Evolutionary conservation across 1,140 invertebrate genomes (phyloP).

Genomic region (Drosophila ogumai): DNA sequence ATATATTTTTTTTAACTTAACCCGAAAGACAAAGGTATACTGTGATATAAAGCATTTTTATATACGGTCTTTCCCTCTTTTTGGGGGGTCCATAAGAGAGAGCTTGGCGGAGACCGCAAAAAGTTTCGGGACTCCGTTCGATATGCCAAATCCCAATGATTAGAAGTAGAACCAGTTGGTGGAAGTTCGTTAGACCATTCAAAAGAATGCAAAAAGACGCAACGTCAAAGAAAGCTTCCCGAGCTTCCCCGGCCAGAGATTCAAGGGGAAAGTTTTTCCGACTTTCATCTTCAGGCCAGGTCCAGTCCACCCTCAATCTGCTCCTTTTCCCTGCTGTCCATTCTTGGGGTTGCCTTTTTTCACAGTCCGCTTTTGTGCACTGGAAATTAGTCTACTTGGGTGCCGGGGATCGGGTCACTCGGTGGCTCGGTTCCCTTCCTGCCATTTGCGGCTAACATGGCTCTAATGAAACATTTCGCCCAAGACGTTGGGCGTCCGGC

Average conservation of each 20-base stretch:
- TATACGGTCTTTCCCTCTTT: not conserved
- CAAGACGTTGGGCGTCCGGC: conserved; percentile 63
- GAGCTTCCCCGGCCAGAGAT: conserved; percentile 7
- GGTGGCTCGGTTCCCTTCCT: conserved; percentile 11
- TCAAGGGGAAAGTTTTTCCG: conserved; percentile 58
- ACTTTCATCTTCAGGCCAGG: conserved; percentile 57
- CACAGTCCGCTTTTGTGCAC: conserved; percentile 61
- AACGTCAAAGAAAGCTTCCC: conserved; percentile 52
- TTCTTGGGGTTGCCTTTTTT: conserved; percentile 50
- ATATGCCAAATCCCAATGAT: conserved; percentile 77
- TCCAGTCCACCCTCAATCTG: conserved; percentile 29
- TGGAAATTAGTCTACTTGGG: conserved; percentile 66
- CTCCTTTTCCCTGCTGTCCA: conserved; percentile 28
- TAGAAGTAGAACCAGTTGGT: conserved; percentile 46
- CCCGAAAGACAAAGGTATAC: too few species aligned
- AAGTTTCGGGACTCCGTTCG: conserved; percentile 68
- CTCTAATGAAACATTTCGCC: conserved; percentile 80
- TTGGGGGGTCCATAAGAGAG: not conserved
- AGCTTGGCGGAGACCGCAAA: conserved; percentile 66
- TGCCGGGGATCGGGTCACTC: conserved; percentile 7
- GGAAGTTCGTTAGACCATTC: conserved; percentile 69
- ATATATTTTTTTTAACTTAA: not conserved
- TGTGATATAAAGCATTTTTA: not conserved
- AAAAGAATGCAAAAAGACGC: conserved; percentile 69
- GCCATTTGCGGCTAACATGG: conserved; percentile 70